Percentiles rank a stretch among this genome's conserved stretches.
phyloP scores from a whole-genome alignment of 2,113 vertebrate species.

The zebrafish (Danio rerio) region GRCz12tu NC_133186.1:19129001-19129500 shows the following conservation, averaged over 20 bases:
- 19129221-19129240: not conserved
- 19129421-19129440: constrained; percentile 48
- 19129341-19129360: constrained; percentile 25
- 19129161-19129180: not conserved
- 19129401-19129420: constrained; percentile 50
- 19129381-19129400: constrained; percentile 21
- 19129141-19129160: too few relatives aligned
- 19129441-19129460: constrained; percentile 44
- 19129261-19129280: not conserved
- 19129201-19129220: not conserved
- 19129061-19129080: too few relatives aligned
- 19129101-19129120: too few relatives aligned
- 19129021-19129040: too few relatives aligned
- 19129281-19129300: constrained; percentile 17
- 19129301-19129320: constrained; percentile 37
- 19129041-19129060: too few relatives aligned
- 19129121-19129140: too few relatives aligned
- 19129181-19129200: not conserved
- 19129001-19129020: too few relatives aligned
- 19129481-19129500: constrained; percentile 32
- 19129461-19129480: constrained; percentile 27
- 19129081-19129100: too few relatives aligned
- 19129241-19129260: constrained; percentile 10
- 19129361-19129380: constrained; percentile 24
- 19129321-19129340: constrained; percentile 26